These are phyloP conservation scores for Pelagia noctiluca DNA, from an alignment of 30 jellyfish, hydroid and myxozoan genomes.

Conservation along the genomic window DNA sequence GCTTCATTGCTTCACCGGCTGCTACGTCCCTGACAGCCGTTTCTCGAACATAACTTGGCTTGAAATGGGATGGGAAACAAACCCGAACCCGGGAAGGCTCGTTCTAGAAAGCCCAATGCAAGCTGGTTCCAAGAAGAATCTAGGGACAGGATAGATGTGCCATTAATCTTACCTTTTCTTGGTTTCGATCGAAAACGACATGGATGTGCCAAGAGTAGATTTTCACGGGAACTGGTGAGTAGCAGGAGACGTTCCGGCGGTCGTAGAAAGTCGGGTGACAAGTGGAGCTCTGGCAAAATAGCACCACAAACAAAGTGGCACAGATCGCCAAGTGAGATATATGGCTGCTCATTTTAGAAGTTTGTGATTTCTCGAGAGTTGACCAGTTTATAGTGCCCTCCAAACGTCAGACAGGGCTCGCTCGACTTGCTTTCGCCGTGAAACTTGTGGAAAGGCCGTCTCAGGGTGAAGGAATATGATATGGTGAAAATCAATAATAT, in stretches of 20 bases:
- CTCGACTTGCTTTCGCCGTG: too few species aligned
- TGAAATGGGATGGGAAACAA: neutral
- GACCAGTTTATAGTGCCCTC: too few species aligned
- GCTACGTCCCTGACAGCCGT: neutral
- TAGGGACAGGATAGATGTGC: neutral
- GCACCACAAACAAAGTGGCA: too few species aligned
- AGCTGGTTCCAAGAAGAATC: neutral
- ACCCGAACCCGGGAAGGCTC: neutral
- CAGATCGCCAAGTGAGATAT: too few species aligned
- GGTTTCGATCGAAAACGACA: conserved; percentile 20
- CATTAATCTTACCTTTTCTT: conserved; percentile 14
- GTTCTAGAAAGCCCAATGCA: too few species aligned
- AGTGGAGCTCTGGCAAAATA: neutral
- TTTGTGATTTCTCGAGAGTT: too few species aligned
- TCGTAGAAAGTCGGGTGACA: conserved; percentile 26
- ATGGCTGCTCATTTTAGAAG: too few species aligned
- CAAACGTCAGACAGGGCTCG: too few species aligned
- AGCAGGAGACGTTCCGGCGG: neutral
- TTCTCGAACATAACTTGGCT: neutral
- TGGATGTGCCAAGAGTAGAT: conserved; percentile 52
- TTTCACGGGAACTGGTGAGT: conserved; percentile 1
- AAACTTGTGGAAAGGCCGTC: too few species aligned
- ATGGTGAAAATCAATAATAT: too few species aligned
- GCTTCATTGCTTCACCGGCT: neutral
- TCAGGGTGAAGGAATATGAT: too few species aligned